These are phyloP conservation scores for Strix uralensis DNA, from an alignment of 2,113 vertebrate genomes.

Conservation along the genomic window DNA sequence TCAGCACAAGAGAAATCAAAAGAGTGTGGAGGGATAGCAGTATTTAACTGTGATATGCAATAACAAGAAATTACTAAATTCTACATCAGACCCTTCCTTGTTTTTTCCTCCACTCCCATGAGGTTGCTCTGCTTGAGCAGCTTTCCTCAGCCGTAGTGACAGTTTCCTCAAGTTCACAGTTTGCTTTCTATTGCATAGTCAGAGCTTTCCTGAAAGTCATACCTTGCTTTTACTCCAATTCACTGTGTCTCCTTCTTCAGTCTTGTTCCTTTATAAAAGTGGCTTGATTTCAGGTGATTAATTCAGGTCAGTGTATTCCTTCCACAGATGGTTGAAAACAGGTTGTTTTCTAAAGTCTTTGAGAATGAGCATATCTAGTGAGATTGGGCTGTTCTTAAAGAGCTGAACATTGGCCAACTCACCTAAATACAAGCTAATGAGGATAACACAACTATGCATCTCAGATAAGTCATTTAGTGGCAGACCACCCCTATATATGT, in stretches of 20 bases:
- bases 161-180: not conserved
- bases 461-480: not conserved
- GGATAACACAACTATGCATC: not conserved
- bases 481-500: not conserved
- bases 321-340: not conserved
- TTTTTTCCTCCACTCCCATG: not conserved
- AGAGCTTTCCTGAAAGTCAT: not conserved
- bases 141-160: not conserved
- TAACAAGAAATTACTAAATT: not conserved
- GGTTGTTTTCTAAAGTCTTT: not conserved
- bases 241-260: not conserved
- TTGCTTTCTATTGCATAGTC: fast-evolving
- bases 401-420: not conserved
- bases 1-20: not conserved
- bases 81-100: not conserved
- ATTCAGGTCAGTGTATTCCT: constrained; percentile 9
- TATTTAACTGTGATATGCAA: not conserved
- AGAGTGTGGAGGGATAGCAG: not conserved
- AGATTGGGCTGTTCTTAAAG: not conserved
- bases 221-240: not conserved
- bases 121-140: not conserved
- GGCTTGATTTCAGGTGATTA: constrained; percentile 5
- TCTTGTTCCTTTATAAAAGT: not conserved
- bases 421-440: not conserved
- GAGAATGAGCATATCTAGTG: not conserved